phyloP scores from a whole-genome alignment of 2,113 vertebrate genomes.

The Calonectris borealis region DNA sequence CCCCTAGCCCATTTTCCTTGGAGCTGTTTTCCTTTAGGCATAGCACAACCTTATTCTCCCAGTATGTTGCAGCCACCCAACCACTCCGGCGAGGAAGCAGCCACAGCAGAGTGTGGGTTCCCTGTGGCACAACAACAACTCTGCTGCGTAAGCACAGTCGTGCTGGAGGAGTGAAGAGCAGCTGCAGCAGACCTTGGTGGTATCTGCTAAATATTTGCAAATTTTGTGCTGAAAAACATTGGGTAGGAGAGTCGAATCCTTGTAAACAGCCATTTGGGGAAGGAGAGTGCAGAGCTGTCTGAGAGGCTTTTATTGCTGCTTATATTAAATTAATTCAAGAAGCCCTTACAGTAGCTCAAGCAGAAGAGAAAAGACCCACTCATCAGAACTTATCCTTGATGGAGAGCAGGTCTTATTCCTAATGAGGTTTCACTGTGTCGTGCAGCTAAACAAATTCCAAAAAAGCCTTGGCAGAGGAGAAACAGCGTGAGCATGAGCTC shows the following conservation, averaged over 20 bases:
- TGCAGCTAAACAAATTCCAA: slow-evolving; percentile 1
- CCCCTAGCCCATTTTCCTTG: neutral
- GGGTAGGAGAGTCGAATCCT: neutral
- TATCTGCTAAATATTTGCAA: neutral
- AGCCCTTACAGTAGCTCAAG: neutral
- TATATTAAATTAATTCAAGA: slow-evolving; percentile 35
- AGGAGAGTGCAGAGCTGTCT: neutral
- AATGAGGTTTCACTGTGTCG: neutral
- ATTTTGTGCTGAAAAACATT: slow-evolving; percentile 27
- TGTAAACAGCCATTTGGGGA: neutral
- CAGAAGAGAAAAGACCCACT: slow-evolving; percentile 33
- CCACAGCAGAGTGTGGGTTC: neutral
- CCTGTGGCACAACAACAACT: slow-evolving; percentile 1
- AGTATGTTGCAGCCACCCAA: neutral
- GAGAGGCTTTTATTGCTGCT: slow-evolving; percentile 7
- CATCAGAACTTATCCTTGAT: slow-evolving; percentile 37
- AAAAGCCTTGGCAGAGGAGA: neutral
- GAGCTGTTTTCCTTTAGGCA: neutral
- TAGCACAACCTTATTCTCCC: neutral
- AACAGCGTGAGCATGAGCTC: neutral
- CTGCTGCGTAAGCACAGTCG: neutral
- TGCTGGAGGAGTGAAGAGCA: neutral
- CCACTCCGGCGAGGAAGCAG: neutral
- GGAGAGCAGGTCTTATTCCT: neutral
- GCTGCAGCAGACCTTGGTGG: slow-evolving; percentile 10